These are phyloP conservation scores for Meriones unguiculatus DNA, from an alignment of 2,113 vertebrate genomes.

Conservation along the genomic window DNA sequence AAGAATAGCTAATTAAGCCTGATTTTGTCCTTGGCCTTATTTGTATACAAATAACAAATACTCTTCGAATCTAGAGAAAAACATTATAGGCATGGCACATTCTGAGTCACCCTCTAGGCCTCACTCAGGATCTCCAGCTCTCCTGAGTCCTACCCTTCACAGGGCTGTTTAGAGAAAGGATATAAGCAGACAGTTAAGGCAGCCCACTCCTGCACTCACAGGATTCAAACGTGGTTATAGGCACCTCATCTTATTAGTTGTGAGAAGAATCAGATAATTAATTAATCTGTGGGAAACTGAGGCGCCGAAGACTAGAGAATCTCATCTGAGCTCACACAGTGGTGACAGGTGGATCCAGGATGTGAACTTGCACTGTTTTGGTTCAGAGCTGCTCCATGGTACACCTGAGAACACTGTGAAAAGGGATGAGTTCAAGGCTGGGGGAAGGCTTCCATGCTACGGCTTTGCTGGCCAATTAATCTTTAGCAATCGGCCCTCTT, in stretches of 20 bases:
- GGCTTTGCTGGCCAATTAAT: not conserved
- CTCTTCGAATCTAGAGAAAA: conserved; percentile 44
- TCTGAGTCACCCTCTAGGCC: not conserved
- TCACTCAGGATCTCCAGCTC: not conserved
- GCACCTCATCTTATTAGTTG: not conserved
- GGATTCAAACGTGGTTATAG: not conserved
- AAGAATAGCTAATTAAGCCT: conserved; percentile 47
- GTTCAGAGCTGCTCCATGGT: not conserved
- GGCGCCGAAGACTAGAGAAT: not conserved
- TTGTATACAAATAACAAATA: not conserved
- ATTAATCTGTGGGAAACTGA: not conserved
- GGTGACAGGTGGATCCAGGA: not conserved
- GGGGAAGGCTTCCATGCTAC: not conserved
- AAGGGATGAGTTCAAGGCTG: not conserved
- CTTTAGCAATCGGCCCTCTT: not conserved
- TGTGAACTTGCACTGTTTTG: not conserved
- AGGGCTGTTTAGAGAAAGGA: not conserved
- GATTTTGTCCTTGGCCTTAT: conserved; percentile 21
- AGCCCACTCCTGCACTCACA: not conserved
- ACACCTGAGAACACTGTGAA: not conserved
- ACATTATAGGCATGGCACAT: not conserved
- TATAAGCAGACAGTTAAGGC: not conserved
- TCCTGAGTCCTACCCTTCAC: not conserved
- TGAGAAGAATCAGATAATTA: not conserved
- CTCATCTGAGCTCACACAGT: not conserved